These are phyloP conservation scores for Emesis furor DNA, from an alignment of 2,888 invertebrate genomes.

Conservation along the genomic window DNA sequence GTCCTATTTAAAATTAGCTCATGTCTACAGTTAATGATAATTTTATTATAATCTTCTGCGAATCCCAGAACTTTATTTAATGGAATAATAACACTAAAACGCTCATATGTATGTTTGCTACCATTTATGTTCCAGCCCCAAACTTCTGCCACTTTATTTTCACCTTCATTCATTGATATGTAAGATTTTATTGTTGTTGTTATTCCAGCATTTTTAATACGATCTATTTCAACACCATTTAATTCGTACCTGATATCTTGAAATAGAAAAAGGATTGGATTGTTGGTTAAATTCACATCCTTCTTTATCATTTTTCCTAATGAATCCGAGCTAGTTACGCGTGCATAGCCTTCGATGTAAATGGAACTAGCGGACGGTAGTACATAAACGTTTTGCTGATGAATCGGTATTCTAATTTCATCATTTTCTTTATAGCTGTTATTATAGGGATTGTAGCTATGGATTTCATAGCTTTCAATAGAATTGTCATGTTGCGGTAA, in stretches of 20 bases:
- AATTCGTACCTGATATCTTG: conserved; percentile 43
- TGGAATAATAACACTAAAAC: conserved; percentile 61
- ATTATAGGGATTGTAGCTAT: neutral
- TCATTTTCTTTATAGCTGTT: conserved; percentile 15
- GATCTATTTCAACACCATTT: conserved; percentile 59
- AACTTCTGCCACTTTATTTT: neutral
- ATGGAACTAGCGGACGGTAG: conserved; percentile 2
- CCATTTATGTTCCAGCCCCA: conserved; percentile 2
- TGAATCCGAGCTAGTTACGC: neutral
- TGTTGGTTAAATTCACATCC: neutral
- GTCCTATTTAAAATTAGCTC: conserved; percentile 77
- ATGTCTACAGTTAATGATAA: conserved; percentile 82
- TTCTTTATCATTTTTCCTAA: neutral
- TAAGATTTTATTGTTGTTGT: conserved; percentile 52
- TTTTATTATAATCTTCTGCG: conserved; percentile 79
- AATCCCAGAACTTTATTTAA: conserved; percentile 52
- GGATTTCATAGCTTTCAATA: conserved; percentile 13
- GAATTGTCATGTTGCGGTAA: conserved; percentile 1
- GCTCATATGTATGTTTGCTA: conserved; percentile 47
- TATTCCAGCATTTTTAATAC: conserved; percentile 55
- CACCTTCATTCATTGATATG: conserved; percentile 20
- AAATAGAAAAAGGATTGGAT: conserved; percentile 13
- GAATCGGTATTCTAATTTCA: conserved; percentile 15
- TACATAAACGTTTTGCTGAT: neutral
- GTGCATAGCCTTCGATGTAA: neutral